Conservation (phyloP, 2,888 invertebrate genomes). For the Ectropis crepuscularia region DNA sequence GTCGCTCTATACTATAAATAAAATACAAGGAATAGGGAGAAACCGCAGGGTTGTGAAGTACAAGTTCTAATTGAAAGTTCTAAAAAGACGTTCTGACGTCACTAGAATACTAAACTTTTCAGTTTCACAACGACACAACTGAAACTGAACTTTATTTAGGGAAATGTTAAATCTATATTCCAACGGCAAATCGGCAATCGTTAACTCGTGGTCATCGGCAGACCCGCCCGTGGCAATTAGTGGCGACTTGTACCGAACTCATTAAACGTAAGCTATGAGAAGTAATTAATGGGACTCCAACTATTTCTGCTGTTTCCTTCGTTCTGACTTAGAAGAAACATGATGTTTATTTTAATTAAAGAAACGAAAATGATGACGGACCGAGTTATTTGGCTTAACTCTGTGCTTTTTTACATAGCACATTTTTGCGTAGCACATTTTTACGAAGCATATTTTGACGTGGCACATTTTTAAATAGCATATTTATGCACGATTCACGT, state of each 20-base stretch:
- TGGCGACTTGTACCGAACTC: conserved; percentile 4
- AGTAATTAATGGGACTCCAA: background rate
- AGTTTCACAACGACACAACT: background rate
- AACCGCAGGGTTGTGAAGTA: too few relatives aligned
- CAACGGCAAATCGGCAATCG: background rate
- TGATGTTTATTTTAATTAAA: background rate
- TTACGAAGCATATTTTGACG: too few relatives aligned
- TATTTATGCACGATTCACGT: too few relatives aligned
- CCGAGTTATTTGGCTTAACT: too few relatives aligned
- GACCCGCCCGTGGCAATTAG: conserved; percentile 15
- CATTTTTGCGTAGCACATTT: too few relatives aligned
- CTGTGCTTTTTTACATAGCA: too few relatives aligned
- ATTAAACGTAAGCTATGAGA: conserved; percentile 11
- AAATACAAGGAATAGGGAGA: too few relatives aligned
- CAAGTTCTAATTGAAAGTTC: too few relatives aligned
- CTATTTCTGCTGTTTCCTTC: background rate
- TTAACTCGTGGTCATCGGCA: conserved; percentile 12
- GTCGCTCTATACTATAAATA: too few relatives aligned
- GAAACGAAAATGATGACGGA: background rate
- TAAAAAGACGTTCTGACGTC: too few relatives aligned
- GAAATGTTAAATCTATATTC: background rate
- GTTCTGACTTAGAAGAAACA: background rate
- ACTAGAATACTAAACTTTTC: background rate
- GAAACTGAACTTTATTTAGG: background rate
- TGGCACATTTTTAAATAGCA: too few relatives aligned